Conservation (phyloP, 2,113 vertebrate species). For the Daphoenositta chrysoptera region DNA sequence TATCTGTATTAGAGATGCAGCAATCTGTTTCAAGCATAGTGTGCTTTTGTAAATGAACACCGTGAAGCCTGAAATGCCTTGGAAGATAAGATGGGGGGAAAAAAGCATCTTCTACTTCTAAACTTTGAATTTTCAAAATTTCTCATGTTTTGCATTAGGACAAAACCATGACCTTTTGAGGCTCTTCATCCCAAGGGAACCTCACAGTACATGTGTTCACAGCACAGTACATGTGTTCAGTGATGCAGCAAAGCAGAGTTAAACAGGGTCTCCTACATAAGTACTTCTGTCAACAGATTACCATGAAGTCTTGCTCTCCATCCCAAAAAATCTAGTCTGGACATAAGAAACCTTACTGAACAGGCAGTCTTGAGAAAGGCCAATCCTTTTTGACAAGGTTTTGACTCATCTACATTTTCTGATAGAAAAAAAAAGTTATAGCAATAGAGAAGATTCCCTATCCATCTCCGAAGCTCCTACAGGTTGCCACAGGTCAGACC, state of each 20-base stretch:
- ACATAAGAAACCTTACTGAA: not conserved
- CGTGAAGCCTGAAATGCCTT: not conserved
- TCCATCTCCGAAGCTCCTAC: not conserved
- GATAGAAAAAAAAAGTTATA: not conserved
- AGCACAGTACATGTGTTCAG: not conserved
- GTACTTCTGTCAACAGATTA: not conserved
- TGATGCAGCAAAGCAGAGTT: not conserved
- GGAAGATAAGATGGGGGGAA: not conserved
- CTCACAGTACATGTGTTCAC: not conserved
- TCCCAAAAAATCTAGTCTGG: not conserved
- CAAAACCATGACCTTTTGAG: not conserved
- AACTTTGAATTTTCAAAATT: not conserved
- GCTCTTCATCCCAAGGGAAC: not conserved
- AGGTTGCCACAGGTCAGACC: not conserved
- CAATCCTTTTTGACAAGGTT: not conserved
- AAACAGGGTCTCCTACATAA: not conserved
- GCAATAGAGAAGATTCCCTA: not conserved
- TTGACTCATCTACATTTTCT: not conserved
- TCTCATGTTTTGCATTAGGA: not conserved
- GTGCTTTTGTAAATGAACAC: not conserved
- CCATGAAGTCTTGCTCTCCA: not conserved
- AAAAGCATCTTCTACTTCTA: not conserved
- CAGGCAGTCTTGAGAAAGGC: not conserved
- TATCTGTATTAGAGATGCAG: constrained; percentile 36
- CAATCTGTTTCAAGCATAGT: not conserved